A percentile compares a stretch with the other conserved stretches of the same genome.
These are phyloP conservation scores for Chelmon rostratus DNA, from an alignment of 2,797 vertebrate genomes.

Conservation along the genomic window DNA sequence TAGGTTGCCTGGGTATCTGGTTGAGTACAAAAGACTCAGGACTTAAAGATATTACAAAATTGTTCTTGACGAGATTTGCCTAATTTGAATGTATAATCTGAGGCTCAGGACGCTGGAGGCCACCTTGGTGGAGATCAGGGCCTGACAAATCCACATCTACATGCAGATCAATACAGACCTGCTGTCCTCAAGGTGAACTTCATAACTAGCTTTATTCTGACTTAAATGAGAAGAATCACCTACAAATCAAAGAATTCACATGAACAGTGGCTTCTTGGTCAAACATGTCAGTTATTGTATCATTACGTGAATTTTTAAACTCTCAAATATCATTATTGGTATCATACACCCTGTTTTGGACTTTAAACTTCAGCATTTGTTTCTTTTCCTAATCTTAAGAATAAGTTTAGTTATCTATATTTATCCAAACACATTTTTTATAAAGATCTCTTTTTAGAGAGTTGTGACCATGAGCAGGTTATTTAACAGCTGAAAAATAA, in stretches of 20 bases:
- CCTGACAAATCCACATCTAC: constrained; percentile 24
- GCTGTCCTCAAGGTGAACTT: constrained; percentile 28
- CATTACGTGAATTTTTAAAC: too few species aligned
- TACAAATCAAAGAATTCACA: background rate
- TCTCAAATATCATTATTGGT: too few species aligned
- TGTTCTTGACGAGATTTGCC: background rate
- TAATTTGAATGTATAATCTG: constrained; percentile 5
- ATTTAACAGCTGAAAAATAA: too few species aligned
- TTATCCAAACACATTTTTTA: too few species aligned
- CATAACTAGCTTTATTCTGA: background rate
- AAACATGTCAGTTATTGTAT: too few species aligned
- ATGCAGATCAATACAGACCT: constrained; percentile 34
- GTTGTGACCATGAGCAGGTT: too few species aligned
- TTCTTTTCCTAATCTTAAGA: too few species aligned
- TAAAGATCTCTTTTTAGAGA: too few species aligned
- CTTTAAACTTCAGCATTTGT: too few species aligned
- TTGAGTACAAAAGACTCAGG: background rate
- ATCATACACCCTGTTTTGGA: too few species aligned
- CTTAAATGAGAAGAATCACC: background rate
- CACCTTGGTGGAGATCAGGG: background rate
- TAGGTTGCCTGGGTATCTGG: background rate
- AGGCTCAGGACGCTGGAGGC: background rate
- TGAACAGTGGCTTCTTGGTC: too few species aligned
- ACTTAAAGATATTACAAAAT: background rate
- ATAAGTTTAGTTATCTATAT: too few species aligned